Conservation (phyloP, 2,113 vertebrate genomes). For the Micromys minutus region DNA sequence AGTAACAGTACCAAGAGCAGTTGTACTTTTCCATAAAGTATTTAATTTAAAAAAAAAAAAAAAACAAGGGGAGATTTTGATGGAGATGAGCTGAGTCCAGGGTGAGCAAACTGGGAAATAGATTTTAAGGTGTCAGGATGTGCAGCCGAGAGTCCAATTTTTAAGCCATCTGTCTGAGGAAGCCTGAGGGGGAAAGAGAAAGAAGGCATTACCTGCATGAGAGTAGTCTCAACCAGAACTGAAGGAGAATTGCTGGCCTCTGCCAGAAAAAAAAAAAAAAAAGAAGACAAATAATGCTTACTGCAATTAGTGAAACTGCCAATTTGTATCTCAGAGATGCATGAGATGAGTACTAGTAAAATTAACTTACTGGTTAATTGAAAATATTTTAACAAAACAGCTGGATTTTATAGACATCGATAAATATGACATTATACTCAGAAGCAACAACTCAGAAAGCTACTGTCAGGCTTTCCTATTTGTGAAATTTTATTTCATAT, state of each 20-base stretch:
- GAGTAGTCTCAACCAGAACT: background rate
- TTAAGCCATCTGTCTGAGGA: slow-evolving; percentile 61
- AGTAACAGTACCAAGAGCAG: background rate
- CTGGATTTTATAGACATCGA: background rate
- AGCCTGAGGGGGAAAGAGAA: background rate
- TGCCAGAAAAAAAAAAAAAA: background rate
- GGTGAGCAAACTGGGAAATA: background rate
- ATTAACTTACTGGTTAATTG: background rate
- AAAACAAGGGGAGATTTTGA: background rate
- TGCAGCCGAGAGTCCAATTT: background rate
- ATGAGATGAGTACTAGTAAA: background rate
- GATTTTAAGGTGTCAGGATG: background rate
- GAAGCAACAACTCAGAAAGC: background rate
- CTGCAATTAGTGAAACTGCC: slow-evolving; percentile 58
- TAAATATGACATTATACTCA: background rate
- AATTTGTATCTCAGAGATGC: slow-evolving; percentile 22
- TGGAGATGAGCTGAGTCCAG: background rate
- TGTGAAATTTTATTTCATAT: too few species aligned
- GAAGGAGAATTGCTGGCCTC: background rate
- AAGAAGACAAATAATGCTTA: background rate
- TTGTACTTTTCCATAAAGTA: background rate
- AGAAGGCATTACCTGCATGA: background rate
- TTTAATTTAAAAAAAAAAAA: background rate
- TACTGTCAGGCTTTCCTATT: background rate
- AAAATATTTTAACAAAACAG: background rate